Evolutionary conservation across 2,888 invertebrate species (phyloP).

Genomic region (Siphlonurus alternatus): DNA sequence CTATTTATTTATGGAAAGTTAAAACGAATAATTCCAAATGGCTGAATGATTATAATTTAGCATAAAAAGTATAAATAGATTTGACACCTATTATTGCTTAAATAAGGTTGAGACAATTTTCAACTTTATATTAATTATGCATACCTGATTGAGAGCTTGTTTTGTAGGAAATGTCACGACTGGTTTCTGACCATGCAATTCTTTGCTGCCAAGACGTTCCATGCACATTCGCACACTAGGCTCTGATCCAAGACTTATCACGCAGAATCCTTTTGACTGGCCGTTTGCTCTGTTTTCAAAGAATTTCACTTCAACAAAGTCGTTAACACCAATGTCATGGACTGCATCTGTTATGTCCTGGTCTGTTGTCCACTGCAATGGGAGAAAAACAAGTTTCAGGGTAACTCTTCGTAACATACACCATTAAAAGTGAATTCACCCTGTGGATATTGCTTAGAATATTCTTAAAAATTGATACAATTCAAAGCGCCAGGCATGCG

Average conservation of each 20-base stretch:
- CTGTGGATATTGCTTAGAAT: background rate
- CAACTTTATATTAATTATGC: no score
- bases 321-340: constrained; percentile 70
- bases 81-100: no score
- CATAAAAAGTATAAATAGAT: no score
- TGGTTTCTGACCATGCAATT: constrained; percentile 88
- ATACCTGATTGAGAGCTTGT: constrained; percentile 51
- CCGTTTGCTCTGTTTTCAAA: constrained; percentile 98
- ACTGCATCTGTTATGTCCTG: constrained; percentile 89
- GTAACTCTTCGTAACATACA: background rate
- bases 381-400: constrained; percentile 14
- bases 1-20: background rate
- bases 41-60: no score
- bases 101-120: no score
- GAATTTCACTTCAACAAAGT: constrained; percentile 96
- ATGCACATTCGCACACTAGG: constrained; percentile 73
- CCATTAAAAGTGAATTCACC: constrained; percentile 8
- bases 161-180: constrained; percentile 92
- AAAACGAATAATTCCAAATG: no score
- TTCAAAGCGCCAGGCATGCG: no score
- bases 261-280: constrained; percentile 96
- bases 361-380: constrained; percentile 94
- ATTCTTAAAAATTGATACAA: no score
- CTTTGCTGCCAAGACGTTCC: constrained; percentile 88
- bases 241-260: constrained; percentile 86